Percentiles rank a stretch among this genome's conserved stretches.
Evolutionary conservation across 2,888 invertebrate genomes (phyloP).

Genomic region (Deilephila elpenor): DNA sequence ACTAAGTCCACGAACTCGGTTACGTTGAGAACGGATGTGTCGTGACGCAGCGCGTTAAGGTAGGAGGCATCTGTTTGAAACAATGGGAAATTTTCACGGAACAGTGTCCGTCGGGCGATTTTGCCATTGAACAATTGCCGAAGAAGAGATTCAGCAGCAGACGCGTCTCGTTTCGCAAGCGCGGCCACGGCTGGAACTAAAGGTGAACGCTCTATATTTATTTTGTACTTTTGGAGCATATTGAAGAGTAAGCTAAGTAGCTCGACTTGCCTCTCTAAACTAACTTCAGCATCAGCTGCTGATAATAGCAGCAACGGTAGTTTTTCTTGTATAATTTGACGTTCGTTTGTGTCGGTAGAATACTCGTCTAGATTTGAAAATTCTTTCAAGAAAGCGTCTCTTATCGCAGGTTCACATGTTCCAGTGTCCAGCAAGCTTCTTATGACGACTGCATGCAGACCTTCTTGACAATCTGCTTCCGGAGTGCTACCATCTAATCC

Average conservation of each 20-base stretch:
- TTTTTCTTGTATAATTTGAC: constrained; percentile 41
- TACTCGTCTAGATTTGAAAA: constrained; percentile 61
- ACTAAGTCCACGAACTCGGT: constrained; percentile 46
- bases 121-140: constrained; percentile 50
- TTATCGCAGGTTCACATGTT: constrained; percentile 42
- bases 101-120: constrained; percentile 58
- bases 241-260: constrained; percentile 51
- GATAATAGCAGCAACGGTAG: constrained; percentile 47
- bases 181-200: constrained; percentile 46
- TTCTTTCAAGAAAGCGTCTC: constrained; percentile 51
- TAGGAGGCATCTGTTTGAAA: constrained; percentile 57
- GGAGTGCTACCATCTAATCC: constrained; percentile 62
- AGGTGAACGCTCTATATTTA: constrained; percentile 44
- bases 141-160: constrained; percentile 45
- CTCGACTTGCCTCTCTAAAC: constrained; percentile 34
- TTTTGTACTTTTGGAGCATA: constrained; percentile 50
- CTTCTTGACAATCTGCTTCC: constrained; percentile 60
- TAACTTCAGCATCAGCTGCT: constrained; percentile 40
- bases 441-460: constrained; percentile 64
- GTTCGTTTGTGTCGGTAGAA: constrained; percentile 52
- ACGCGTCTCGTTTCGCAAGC: constrained; percentile 45
- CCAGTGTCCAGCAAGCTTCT: constrained; percentile 52
- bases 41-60: constrained; percentile 63
- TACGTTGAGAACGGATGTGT: constrained; percentile 46
- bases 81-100: constrained; percentile 53